Conservation (phyloP, 1,140 invertebrate genomes). For the Mamestra configurata region DNA sequence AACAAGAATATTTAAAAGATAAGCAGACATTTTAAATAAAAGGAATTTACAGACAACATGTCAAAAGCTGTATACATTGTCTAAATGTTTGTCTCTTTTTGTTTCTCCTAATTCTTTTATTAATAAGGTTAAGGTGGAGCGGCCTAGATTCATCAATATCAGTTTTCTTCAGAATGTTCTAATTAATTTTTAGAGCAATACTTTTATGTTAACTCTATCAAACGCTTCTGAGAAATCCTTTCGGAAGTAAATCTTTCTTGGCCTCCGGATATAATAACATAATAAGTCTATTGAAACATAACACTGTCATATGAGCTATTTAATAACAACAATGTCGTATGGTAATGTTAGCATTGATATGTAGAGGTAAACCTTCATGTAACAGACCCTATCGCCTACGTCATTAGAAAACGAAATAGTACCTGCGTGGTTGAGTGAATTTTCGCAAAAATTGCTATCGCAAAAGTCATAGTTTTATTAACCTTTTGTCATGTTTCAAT, state of each 20-base stretch:
- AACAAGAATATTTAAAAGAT: background rate
- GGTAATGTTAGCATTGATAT: background rate
- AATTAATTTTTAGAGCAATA: background rate
- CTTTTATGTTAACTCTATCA: background rate
- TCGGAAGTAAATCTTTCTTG: background rate
- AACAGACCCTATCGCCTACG: background rate
- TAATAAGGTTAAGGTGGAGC: background rate
- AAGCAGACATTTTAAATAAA: background rate
- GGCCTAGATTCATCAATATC: background rate
- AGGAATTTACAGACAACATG: background rate
- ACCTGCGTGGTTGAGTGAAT: background rate
- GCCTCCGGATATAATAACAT: slow-evolving; percentile 1
- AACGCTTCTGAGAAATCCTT: background rate
- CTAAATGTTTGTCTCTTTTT: no score
- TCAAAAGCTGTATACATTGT: background rate
- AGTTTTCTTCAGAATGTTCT: background rate
- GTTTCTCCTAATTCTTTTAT: background rate
- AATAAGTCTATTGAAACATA: background rate
- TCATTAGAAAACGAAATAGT: background rate
- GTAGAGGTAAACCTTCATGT: slow-evolving; percentile 8
- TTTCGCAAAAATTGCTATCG: background rate
- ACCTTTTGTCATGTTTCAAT: background rate
- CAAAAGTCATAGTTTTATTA: background rate
- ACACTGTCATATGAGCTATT: slow-evolving; percentile 31
- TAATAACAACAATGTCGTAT: slow-evolving; percentile 16